Conservation (phyloP, 2,888 invertebrate genomes). For the Drosophila helvetica region DNA sequence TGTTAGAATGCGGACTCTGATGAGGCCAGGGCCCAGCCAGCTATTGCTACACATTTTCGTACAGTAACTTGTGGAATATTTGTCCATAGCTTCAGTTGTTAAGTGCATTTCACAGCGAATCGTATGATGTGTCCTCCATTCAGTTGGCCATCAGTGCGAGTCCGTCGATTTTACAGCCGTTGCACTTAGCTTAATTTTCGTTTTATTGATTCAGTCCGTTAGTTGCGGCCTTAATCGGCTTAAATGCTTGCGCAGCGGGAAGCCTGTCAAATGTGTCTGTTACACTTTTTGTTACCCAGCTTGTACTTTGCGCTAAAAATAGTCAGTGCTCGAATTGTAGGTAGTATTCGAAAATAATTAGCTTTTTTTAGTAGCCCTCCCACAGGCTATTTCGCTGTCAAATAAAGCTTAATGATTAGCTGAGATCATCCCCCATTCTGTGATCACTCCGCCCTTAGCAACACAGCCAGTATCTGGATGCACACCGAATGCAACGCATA, state of each 20-base stretch:
- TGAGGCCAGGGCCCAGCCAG: neutral
- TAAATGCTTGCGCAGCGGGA: neutral
- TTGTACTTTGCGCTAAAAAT: neutral
- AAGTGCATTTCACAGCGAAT: constrained; percentile 4
- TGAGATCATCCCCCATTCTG: neutral
- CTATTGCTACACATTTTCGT: constrained; percentile 25
- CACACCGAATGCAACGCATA: constrained; percentile 13
- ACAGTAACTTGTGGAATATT: constrained; percentile 12
- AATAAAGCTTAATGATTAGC: neutral
- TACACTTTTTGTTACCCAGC: neutral
- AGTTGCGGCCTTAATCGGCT: neutral
- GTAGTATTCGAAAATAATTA: too few relatives aligned
- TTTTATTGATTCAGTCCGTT: constrained; percentile 19
- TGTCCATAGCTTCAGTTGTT: constrained; percentile 24
- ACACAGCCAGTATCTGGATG: neutral
- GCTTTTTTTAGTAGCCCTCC: too few relatives aligned
- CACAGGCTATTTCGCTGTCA: neutral
- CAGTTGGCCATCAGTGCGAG: neutral
- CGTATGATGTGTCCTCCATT: constrained; percentile 19
- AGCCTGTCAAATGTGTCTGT: neutral
- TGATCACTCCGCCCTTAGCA: neutral
- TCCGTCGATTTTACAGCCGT: constrained; percentile 17
- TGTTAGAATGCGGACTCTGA: constrained; percentile 26
- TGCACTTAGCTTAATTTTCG: constrained; percentile 25
- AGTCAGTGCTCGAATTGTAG: neutral